These are phyloP conservation scores for Spodoptera picta DNA, from an alignment of 2,888 invertebrate species.

Conservation along the genomic window DNA sequence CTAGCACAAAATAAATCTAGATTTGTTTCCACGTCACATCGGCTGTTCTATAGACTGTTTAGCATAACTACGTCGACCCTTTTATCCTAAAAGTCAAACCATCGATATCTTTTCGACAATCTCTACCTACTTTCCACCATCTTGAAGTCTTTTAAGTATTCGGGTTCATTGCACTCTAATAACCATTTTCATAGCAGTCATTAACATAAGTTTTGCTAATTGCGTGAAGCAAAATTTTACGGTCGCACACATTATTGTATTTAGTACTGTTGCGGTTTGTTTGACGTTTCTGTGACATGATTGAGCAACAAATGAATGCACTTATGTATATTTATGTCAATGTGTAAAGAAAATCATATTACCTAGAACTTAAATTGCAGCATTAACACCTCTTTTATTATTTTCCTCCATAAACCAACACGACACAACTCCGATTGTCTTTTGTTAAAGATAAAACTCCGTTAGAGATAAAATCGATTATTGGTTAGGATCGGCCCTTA, in stretches of 20 bases:
- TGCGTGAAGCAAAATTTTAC: constrained; percentile 4
- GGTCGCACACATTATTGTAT: constrained; percentile 6
- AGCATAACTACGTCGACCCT: no score
- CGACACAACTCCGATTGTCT: constrained; percentile 19
- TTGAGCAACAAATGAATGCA: constrained; percentile 10
- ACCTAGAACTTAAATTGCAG: no score
- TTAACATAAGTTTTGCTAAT: constrained; percentile 32
- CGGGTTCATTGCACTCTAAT: constrained; percentile 45
- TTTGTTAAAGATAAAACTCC: constrained; percentile 40
- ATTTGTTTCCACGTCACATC: no score
- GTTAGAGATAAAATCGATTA: constrained; percentile 42
- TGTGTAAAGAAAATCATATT: no score
- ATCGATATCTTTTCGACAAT: no score
- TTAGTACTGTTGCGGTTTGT: constrained; percentile 7
- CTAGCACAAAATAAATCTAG: no score
- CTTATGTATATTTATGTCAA: no score
- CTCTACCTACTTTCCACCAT: constrained; percentile 19
- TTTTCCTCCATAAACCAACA: constrained; percentile 8
- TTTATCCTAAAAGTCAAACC: no score
- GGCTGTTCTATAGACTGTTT: no score
- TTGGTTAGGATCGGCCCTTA: constrained; percentile 59
- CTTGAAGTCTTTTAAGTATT: constrained; percentile 53
- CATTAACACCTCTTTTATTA: no score
- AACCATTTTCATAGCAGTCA: constrained; percentile 22
- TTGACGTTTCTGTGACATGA: constrained; percentile 1